These are phyloP conservation scores for Sclerurus mexicanus DNA, from an alignment of 2,113 vertebrate species.

Conservation along the genomic window DNA sequence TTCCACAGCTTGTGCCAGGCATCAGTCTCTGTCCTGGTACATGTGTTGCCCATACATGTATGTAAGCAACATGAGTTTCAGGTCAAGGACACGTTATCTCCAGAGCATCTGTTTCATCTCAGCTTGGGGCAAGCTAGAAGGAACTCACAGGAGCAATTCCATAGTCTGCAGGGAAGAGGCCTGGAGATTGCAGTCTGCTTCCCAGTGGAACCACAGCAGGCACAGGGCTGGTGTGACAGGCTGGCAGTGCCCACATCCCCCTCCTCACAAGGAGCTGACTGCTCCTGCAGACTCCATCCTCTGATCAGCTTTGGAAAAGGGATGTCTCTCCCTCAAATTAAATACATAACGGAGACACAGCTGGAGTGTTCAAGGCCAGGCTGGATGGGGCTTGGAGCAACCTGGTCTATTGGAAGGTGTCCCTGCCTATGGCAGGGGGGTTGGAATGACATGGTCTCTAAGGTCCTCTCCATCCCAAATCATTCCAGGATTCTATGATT, in stretches of 20 bases:
- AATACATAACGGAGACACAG: background rate
- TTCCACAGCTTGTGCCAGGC: background rate
- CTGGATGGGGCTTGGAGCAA: rapidly evolving
- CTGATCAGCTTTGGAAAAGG: background rate
- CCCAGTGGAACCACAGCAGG: background rate
- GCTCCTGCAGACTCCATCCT: background rate
- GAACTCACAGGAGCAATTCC: background rate
- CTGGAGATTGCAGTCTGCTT: background rate
- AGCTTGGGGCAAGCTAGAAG: background rate
- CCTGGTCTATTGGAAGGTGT: background rate
- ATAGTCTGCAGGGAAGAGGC: background rate
- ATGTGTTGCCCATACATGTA: rapidly evolving
- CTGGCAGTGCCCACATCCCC: background rate
- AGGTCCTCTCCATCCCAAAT: background rate
- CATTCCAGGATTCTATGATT: background rate
- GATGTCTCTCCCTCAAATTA: background rate
- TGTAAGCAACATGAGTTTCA: rapidly evolving
- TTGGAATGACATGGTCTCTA: background rate
- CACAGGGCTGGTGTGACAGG: background rate
- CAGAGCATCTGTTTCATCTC: background rate
- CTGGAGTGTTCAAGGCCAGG: background rate
- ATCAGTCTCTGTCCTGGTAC: background rate
- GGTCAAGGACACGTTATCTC: background rate
- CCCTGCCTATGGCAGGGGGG: background rate
- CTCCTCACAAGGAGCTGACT: background rate